Percentiles rank a stretch among this genome's conserved stretches.
These are phyloP conservation scores for Podiceps cristatus DNA, from an alignment of 2,113 vertebrate species.

Conservation along the genomic window DNA sequence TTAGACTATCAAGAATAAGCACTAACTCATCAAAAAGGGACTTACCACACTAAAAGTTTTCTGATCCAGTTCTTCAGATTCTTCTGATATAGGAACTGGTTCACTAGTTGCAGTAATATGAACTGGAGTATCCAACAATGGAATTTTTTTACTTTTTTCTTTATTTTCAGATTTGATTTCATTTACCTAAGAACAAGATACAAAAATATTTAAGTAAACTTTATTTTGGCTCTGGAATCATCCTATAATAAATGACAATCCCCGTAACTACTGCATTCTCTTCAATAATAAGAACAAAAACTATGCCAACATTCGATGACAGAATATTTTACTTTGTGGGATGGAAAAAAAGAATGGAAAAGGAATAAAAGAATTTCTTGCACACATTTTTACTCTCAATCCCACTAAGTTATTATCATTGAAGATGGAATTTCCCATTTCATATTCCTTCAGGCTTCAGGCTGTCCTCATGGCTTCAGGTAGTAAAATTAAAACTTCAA, in stretches of 20 bases:
- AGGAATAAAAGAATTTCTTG: not conserved
- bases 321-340: not conserved
- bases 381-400: not conserved
- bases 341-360: not conserved
- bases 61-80: slow-evolving; percentile 97
- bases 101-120: slow-evolving; percentile 90
- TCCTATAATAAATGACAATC: not conserved
- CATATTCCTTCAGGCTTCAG: not conserved
- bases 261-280: not conserved
- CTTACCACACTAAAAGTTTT: slow-evolving; percentile 98
- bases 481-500: not conserved
- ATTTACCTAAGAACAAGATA: slow-evolving; percentile 69
- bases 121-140: slow-evolving; percentile 82
- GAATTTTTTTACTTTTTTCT: slow-evolving; percentile 86
- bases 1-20: not conserved
- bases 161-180: slow-evolving; percentile 87
- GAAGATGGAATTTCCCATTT: not conserved
- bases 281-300: not conserved
- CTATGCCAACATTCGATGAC: not conserved
- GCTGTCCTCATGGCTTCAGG: not conserved
- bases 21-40: not conserved
- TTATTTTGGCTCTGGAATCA: not conserved
- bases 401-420: not conserved
- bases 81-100: slow-evolving; percentile 86
- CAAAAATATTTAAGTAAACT: not conserved